phyloP scores from a whole-genome alignment of 2,113 vertebrate species.

The Xenus cinereus region DNA sequence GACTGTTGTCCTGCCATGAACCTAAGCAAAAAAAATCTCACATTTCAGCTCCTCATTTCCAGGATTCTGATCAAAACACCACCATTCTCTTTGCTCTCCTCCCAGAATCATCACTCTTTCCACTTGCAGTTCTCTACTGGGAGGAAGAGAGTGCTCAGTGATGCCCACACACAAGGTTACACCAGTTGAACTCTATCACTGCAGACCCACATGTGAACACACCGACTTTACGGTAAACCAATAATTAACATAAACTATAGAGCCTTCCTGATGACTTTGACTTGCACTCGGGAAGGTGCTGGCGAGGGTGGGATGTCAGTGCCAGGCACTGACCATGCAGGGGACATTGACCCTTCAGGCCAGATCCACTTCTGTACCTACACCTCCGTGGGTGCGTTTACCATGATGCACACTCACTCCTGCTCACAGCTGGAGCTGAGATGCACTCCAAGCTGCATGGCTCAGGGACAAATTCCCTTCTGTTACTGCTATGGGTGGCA shows the following conservation, averaged over 20 bases:
- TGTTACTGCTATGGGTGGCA: neutral
- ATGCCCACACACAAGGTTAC: neutral
- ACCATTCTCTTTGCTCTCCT: neutral
- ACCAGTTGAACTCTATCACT: neutral
- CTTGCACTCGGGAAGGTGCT: neutral
- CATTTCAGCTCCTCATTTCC: neutral
- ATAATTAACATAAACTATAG: neutral
- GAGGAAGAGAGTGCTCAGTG: neutral
- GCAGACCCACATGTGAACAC: neutral
- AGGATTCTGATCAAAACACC: neutral
- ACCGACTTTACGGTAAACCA: neutral
- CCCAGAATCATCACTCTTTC: neutral
- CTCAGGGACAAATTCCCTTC: neutral
- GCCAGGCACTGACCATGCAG: accelerated
- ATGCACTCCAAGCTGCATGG: neutral
- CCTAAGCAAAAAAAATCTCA: neutral
- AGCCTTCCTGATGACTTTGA: neutral
- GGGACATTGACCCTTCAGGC: accelerated
- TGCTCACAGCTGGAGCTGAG: neutral
- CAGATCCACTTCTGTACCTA: neutral
- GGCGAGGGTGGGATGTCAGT: too few relatives aligned
- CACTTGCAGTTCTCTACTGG: neutral
- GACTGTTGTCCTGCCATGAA: neutral
- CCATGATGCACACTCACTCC: neutral
- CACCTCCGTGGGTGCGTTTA: too few relatives aligned